phyloP scores from a whole-genome alignment of 1,140 invertebrate genomes.

The Gryllus bimaculatus region DNA sequence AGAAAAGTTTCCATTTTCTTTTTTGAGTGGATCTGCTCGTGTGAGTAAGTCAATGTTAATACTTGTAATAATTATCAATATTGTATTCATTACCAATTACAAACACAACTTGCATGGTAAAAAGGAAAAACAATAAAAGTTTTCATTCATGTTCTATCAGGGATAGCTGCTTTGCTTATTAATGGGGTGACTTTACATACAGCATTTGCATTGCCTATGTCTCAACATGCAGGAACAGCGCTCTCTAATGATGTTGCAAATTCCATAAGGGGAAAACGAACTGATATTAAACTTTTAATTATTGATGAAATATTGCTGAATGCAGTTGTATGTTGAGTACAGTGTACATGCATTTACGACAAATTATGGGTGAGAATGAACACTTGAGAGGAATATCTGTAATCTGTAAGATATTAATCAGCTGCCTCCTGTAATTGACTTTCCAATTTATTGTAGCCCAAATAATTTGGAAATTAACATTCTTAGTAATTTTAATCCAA shows the following conservation, averaged over 20 bases:
- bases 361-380: slow-evolving; percentile 29
- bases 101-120: neutral
- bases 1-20: neutral
- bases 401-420: slow-evolving; percentile 27
- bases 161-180: slow-evolving; percentile 32
- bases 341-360: slow-evolving; percentile 23
- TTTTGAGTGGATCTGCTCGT: neutral
- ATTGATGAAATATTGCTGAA: neutral
- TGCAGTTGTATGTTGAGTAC: neutral
- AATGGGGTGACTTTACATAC: slow-evolving; percentile 30
- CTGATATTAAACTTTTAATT: neutral
- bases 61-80: neutral
- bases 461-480: neutral
- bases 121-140: neutral
- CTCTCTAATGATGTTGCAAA: neutral
- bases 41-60: neutral
- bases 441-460: slow-evolving; percentile 15
- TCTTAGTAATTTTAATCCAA: neutral
- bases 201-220: slow-evolving; percentile 29
- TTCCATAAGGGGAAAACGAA: neutral
- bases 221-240: slow-evolving; percentile 22
- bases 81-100: neutral
- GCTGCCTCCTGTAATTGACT: slow-evolving; percentile 25
- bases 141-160: slow-evolving; percentile 25
- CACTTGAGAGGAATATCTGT: slow-evolving; percentile 25